Evolutionary conservation across 2,113 vertebrate species (phyloP).

Genomic region (Phycodurus eques): DNA sequence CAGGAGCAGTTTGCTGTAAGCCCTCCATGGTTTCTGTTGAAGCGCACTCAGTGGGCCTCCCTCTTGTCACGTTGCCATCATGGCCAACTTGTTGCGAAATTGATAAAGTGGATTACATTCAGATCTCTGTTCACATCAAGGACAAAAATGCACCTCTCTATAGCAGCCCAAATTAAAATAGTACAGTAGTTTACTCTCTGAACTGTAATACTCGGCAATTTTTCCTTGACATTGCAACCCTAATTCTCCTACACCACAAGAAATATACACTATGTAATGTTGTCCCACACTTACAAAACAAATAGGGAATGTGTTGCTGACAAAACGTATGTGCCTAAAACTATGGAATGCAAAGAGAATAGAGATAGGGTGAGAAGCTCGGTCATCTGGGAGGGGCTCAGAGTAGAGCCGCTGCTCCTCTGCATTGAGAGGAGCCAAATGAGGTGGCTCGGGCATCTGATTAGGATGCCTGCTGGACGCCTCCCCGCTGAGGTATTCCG

Average conservation of each 20-base stretch:
- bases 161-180: not conserved
- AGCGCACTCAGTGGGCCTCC: conserved; percentile 54
- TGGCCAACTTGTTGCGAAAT: conserved; percentile 35
- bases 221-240: not conserved
- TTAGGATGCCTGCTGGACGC: too few relatives aligned
- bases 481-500: too few relatives aligned
- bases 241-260: not conserved
- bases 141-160: not conserved
- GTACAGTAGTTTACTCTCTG: not conserved
- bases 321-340: not conserved
- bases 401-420: too few relatives aligned
- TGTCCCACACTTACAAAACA: not conserved
- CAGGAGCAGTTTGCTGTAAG: conserved; percentile 44
- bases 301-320: too few relatives aligned
- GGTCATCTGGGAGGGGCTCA: too few relatives aligned
- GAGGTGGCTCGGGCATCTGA: too few relatives aligned
- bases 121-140: not conserved
- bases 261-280: not conserved
- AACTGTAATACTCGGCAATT: not conserved
- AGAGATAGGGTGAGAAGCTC: too few relatives aligned
- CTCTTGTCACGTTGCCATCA: conserved; percentile 64
- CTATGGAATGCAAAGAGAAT: not conserved
- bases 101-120: not conserved
- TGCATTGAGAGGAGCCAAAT: too few relatives aligned
- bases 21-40: conserved; percentile 64